Evolutionary conservation across 30 jellyfish, hydroid and myxozoan genomes (phyloP), one percentile per base, ranked within the genome.

Genomic region (Aurelia aurita complex sp. Pacific): DNA sequence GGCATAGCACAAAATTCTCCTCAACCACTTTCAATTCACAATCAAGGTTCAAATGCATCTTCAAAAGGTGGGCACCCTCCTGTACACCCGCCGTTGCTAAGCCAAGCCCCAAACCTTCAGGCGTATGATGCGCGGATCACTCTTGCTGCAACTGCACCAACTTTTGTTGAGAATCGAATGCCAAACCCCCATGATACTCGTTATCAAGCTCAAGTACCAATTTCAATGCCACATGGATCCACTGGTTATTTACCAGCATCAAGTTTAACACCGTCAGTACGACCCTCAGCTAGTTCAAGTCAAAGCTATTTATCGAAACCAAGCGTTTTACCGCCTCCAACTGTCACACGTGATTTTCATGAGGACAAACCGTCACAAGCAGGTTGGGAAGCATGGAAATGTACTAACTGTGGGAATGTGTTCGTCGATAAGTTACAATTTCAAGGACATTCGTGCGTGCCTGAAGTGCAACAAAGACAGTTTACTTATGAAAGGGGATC

Each of bases 71-170:
- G 89, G 14, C 96, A 64, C 11, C 96, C 91, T 4, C 98, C 97
- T 11, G 97, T 82, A n/a, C 97, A 87, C 68, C 98, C 98, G 33
- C 98, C 98, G 1, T 73, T 94, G 42, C 86, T 92, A 16, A 92
- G 97, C 69, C 98, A 92, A 83, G 98, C 98, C 12, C 98, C 98
- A 2, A 67, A 79, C 67, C 38, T 87, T 17, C 89, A 81, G 43
- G 73, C 73, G 52, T 84, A 84, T 52, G 93, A 84, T 38, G 64
- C 93, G 2, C 77, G 93, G 76, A 43, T 73, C 18, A 63, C 90
- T 5, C 84, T 79, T 16, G 77, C 86, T 23, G 85, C 83, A 10
- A 74, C 67, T 5, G 85, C 95, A 46, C 60, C 86, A 40, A 67
- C 86, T 10, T 79, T 36, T 15, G 70, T 79, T 64, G 86, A 83